phyloP scores from a whole-genome alignment of 2,888 invertebrate genomes.

The Linyphia triangularis region DNA sequence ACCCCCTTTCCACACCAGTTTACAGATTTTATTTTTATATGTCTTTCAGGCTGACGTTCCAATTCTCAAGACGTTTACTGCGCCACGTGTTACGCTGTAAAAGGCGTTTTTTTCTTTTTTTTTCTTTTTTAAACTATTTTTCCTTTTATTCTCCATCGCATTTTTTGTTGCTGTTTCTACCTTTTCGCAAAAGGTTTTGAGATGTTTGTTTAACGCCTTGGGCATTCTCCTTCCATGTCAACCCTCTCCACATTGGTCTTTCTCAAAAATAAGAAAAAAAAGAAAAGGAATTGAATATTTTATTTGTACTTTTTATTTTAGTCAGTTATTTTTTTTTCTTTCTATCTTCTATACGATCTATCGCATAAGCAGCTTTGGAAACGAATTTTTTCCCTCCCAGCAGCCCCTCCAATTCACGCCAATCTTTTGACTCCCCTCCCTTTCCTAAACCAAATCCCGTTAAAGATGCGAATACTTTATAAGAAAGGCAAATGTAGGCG shows the following conservation, averaged over 20 bases:
- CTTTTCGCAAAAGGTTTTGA: constrained; percentile 52
- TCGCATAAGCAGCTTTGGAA: constrained; percentile 48
- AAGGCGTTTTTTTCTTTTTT: constrained; percentile 23
- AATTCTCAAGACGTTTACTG: constrained; percentile 59
- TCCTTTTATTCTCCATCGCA: constrained; percentile 15
- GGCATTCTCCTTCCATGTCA: constrained; percentile 47
- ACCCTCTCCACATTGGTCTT: constrained; percentile 6
- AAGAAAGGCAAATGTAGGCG: constrained; percentile 43
- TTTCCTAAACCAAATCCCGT: constrained; percentile 23
- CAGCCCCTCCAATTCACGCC: background rate
- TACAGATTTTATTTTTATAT: constrained; percentile 31
- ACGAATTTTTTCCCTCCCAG: constrained; percentile 5
- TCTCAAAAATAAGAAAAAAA: background rate
- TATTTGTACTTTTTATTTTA: constrained; percentile 25
- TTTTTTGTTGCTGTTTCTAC: constrained; percentile 39
- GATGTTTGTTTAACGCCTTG: constrained; percentile 67
- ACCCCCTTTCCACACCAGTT: constrained; percentile 3
- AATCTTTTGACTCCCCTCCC: background rate
- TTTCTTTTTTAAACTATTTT: background rate
- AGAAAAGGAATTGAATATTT: constrained; percentile 50
- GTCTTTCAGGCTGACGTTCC: constrained; percentile 31
- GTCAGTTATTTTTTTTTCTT: background rate
- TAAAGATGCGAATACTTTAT: constrained; percentile 63
- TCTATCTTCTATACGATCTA: constrained; percentile 31
- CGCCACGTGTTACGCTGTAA: constrained; percentile 62